These are phyloP conservation scores for Muricea muricata DNA, from an alignment of 92 coral and sea anemone species.

Conservation along the genomic window DNA sequence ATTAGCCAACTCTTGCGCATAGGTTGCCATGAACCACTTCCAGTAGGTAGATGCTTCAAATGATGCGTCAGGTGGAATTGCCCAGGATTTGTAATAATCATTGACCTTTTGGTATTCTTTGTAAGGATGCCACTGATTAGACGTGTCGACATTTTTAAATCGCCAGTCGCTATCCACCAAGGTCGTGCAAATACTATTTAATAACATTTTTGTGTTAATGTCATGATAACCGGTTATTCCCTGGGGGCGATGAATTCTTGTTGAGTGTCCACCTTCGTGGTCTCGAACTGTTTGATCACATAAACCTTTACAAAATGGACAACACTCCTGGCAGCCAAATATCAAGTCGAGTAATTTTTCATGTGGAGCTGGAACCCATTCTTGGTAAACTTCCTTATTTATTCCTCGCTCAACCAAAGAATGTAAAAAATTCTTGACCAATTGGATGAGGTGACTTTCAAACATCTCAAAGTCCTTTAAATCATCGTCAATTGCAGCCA, in stretches of 20 bases:
- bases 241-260: slow-evolving; percentile 19
- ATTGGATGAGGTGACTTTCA: background rate
- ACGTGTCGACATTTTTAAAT: background rate
- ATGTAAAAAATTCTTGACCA: background rate
- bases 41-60: slow-evolving; percentile 8
- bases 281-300: slow-evolving; percentile 22
- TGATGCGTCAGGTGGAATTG: slow-evolving; percentile 17
- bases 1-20: background rate
- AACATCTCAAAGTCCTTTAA: slow-evolving; percentile 8
- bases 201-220: background rate
- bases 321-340: slow-evolving; percentile 22
- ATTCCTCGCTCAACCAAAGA: background rate
- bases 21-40: slow-evolving; percentile 15
- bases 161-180: background rate
- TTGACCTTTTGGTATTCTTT: slow-evolving; percentile 10
- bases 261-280: slow-evolving; percentile 21
- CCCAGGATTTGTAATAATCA: slow-evolving; percentile 12
- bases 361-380: slow-evolving; percentile 1
- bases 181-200: background rate
- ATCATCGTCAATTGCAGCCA: slow-evolving; percentile 8
- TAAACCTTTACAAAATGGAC: slow-evolving; percentile 15
- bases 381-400: background rate
- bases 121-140: slow-evolving; percentile 15
- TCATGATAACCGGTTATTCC: slow-evolving; percentile 6
- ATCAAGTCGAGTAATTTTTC: background rate